Evolutionary conservation across 1,140 invertebrate genomes (phyloP).

Genomic region (Brachionus paranguensis): DNA sequence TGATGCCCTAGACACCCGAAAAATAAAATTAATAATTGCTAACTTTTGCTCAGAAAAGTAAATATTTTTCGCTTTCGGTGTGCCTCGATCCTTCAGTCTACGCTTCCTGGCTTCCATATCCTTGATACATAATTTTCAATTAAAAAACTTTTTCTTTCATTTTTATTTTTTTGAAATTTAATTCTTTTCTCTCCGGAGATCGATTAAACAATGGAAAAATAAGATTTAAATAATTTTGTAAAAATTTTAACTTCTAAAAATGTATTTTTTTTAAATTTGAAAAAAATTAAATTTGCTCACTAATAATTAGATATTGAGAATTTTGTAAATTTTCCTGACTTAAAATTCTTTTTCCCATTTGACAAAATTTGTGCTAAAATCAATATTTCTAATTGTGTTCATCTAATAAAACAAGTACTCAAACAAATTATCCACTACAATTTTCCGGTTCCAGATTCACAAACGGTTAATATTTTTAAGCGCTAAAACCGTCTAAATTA

Average conservation of each 20-base stretch:
- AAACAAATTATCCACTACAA: background rate
- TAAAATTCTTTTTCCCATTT: background rate
- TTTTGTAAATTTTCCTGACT: background rate
- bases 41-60: background rate
- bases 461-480: background rate
- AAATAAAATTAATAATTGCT: background rate
- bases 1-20: background rate
- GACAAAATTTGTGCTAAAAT: background rate
- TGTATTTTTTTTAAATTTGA: background rate
- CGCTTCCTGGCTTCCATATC: background rate
- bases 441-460: background rate
- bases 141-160: background rate
- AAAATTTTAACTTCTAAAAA: too few species aligned
- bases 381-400: background rate
- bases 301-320: background rate
- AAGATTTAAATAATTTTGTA: background rate
- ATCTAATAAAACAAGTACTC: background rate
- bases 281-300: background rate
- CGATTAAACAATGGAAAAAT: background rate
- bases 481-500: background rate
- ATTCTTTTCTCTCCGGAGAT: background rate
- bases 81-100: background rate
- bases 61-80: background rate
- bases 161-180: background rate
- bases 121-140: background rate